phyloP scores from a whole-genome alignment of 2,113 vertebrate genomes.

The Craseonycteris thonglongyai region DNA sequence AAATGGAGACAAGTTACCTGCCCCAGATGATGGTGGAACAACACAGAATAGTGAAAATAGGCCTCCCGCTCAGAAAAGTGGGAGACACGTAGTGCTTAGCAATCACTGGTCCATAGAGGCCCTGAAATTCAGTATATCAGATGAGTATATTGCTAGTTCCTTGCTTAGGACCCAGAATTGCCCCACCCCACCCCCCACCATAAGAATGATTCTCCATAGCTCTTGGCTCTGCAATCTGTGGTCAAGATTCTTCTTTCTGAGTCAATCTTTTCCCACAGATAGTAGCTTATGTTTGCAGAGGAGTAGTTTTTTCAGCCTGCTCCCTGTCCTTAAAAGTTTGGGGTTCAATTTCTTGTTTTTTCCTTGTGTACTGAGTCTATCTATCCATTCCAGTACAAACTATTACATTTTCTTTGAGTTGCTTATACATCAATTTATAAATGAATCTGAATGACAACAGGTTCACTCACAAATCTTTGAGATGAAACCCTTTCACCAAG shows the following conservation, averaged over 20 bases:
- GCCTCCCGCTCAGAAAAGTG: not conserved
- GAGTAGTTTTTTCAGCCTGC: not conserved
- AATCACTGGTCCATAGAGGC: not conserved
- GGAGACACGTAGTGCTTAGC: too few relatives aligned
- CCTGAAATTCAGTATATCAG: not conserved
- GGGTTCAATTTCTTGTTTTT: not conserved
- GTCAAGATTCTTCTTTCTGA: not conserved
- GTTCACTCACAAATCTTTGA: not conserved
- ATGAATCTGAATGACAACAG: not conserved
- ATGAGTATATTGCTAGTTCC: not conserved
- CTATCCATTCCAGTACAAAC: not conserved
- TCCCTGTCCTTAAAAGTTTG: not conserved
- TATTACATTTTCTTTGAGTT: not conserved
- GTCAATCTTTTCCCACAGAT: not conserved
- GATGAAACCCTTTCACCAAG: not conserved
- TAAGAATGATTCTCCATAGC: not conserved
- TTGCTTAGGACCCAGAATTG: not conserved
- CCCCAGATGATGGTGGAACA: not conserved
- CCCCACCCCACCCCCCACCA: too few relatives aligned
- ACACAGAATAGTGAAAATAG: not conserved
- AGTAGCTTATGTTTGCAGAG: not conserved
- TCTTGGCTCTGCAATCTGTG: not conserved
- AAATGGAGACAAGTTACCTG: not conserved
- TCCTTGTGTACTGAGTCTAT: not conserved
- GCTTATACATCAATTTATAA: not conserved